Evolutionary conservation across 1,140 invertebrate species (phyloP).

Genomic region (Neodiprion pinetum): DNA sequence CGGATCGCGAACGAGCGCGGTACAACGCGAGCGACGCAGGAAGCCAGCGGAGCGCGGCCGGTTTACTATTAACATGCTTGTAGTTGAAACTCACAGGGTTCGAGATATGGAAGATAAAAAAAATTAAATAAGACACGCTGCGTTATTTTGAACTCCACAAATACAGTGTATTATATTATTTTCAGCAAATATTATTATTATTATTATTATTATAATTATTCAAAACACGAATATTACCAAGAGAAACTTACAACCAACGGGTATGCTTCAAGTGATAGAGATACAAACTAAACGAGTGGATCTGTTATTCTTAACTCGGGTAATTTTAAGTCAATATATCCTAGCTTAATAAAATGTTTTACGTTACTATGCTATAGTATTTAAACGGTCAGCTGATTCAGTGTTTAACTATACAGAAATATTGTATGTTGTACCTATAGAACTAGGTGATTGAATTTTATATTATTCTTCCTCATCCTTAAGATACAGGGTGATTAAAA

Average conservation of each 20-base stretch:
- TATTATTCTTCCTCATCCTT: not conserved
- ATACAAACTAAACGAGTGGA: conserved; percentile 15
- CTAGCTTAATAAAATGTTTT: conserved; percentile 53
- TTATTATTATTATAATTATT: conserved; percentile 44
- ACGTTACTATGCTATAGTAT: conserved; percentile 38
- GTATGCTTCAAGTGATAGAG: conserved; percentile 35
- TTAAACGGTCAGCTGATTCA: conserved; percentile 11
- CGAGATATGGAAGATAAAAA: conserved; percentile 11
- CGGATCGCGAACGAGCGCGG: conserved; percentile 34
- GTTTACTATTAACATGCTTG: conserved; percentile 22
- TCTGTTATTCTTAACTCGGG: conserved; percentile 7
- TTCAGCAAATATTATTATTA: conserved; percentile 30
- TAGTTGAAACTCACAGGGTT: conserved; percentile 11
- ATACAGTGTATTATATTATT: conserved; percentile 43
- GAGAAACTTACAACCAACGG: conserved; percentile 33
- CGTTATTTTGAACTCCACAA: conserved; percentile 47
- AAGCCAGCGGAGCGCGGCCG: conserved; percentile 45
- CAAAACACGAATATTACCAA: conserved; percentile 51
- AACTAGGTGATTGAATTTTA: conserved; percentile 1
- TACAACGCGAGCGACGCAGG: conserved; percentile 45
- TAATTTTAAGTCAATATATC: conserved; percentile 28
- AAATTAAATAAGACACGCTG: conserved; percentile 34
- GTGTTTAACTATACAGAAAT: conserved; percentile 4
- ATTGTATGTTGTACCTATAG: not conserved
- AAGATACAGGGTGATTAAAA: not conserved